Evolutionary conservation across 2,113 vertebrate species (phyloP), one percentile per base, ranked within the genome.

Genomic region (Elephantulus edwardii): DNA sequence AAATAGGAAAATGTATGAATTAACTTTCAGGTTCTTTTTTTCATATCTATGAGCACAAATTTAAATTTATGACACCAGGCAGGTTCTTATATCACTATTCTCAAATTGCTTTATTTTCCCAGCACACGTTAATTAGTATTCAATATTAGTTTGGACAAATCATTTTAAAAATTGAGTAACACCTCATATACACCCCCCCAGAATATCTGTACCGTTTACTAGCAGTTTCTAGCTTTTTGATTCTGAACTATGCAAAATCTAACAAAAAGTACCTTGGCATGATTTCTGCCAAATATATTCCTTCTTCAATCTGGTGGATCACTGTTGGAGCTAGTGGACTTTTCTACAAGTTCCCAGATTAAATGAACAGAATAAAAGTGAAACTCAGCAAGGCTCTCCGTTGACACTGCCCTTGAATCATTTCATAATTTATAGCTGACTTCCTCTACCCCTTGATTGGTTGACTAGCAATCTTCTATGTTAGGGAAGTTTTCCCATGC

Each of bases 171-270:
- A 91, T 83, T 92, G 28, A 38, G 3, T 84, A 54, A 40, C 38
- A 68, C 14, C 62, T 28, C 54, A 44, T 78, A 81, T 0, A 70
- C 26, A 30, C 46, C 52, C 64, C 46, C 52, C 64, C 82, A 52
- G 40, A 72, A 56, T 71, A 81, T 52, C 80, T 62, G 68, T 48
- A 68, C 20, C 33, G 60, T 92, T 94, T 79, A 74, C 56, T 94
- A 44, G 64, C 70, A 90, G 13, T 92, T 54, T 92, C 87, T 91
- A 93, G 76, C 42, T 71, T 96, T 72, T 68, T 92, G 72, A 56
- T 89, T 91, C 28, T 84, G 56, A 93, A 35, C 77, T 79, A 79
- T 91, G 83, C 70, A 92, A 84, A 90, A 60, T 91, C 87, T 33
- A 60, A 24, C 56, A 90, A 91, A 82, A 90, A 64, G 44, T 86